Conservation (phyloP, 1,140 invertebrate genomes). For the Pollicipes pollicipes region DNA sequence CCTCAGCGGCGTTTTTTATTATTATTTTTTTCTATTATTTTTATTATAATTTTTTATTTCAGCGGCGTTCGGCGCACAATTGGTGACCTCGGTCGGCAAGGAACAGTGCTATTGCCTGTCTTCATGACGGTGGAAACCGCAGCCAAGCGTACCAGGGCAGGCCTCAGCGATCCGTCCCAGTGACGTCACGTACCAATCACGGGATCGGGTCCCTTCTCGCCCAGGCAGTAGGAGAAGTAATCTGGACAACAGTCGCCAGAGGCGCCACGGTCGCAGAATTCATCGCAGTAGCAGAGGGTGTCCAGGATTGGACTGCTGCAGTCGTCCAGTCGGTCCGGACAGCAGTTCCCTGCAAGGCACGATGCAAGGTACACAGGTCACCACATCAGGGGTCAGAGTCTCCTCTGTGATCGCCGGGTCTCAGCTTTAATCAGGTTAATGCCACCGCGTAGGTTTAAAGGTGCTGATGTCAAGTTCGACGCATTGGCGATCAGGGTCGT, state of each 20-base stretch:
- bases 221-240: constrained; percentile 48
- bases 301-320: constrained; percentile 55
- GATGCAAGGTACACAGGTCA: no score
- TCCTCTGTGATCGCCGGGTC: no score
- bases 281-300: constrained; percentile 80
- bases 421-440: no score
- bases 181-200: neutral
- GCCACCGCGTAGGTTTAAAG: no score
- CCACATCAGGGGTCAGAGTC: constrained; percentile 29
- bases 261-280: constrained; percentile 56
- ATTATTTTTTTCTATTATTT: no score
- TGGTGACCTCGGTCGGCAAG: neutral
- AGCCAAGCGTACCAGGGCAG: no score
- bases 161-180: neutral
- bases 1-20: no score
- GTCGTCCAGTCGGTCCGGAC: constrained; percentile 45
- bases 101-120: neutral
- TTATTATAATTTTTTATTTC: no score
- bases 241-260: constrained; percentile 75
- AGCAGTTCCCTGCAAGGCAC: constrained; percentile 34
- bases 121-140: no score
- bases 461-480: no score
- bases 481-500: no score
- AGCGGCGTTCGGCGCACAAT: no score
- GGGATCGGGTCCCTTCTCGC: constrained; percentile 21